Evolutionary conservation across 2,797 vertebrate genomes (phyloP), one percentile per base, ranked within the genome.

Genomic region (Macroramphosus scolopax): DNA sequence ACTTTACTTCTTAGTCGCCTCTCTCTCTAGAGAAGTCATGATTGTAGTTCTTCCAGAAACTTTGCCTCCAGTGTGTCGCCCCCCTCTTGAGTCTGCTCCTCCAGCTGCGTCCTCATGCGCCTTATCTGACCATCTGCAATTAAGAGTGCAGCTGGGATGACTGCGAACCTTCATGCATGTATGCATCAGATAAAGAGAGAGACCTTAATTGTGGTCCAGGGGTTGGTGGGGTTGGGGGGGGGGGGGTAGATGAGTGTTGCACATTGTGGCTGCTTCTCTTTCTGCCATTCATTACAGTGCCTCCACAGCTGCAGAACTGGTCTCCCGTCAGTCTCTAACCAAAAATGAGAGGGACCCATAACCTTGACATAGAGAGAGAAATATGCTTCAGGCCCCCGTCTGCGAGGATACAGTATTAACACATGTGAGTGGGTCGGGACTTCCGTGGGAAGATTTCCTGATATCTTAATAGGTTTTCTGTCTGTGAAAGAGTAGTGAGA

Each of bases 361-460:
- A 28, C 46, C 63, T 22, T 63, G 56, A 63, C 44, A 46, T 14
- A 16, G 20, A 16, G 36, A 55, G 29, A 46, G 43, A 66, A 37
- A 22, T 44, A 60, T 62, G 65, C 48, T 32, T 12, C 41, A 20
- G 26, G 26, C 60, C 40, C 44, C 29, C 24, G 7, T 20, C 47
- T 34, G 57, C 33, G 24, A 24, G 43, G 48, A 57, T 13, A 31
- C 39, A 62, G 8, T 6, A 6, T 63, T 44, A 45, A 62, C 62
- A 31, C 2, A 18, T 61, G 61, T 20, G 45, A 45, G 59, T 31
- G 48, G 41, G 8, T 42, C 35, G 48, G 60, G 57, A 46, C 30
- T 37, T 57, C 38, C 29, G 10, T 4, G n/a, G 17, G 42, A 40
- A 34, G 42, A 53, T 22, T 33, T 45, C 34, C 48, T 41, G 42